phyloP scores from a whole-genome alignment of 2,113 vertebrate species.

The Candoia aspera region DNA sequence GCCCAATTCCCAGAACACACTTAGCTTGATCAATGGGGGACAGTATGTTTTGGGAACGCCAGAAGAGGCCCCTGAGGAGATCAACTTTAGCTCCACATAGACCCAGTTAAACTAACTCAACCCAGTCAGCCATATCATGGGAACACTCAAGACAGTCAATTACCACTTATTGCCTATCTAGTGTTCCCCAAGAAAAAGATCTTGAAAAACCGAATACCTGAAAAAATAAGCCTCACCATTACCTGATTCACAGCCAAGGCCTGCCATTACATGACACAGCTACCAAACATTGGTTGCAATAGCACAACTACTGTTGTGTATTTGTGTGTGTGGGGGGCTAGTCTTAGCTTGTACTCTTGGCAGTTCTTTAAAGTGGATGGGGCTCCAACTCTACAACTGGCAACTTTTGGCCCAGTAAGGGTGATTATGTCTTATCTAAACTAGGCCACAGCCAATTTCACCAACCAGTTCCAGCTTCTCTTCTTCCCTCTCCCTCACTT shows the following conservation, averaged over 20 bases:
- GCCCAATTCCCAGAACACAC: background rate
- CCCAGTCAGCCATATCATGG: background rate
- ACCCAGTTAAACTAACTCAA: background rate
- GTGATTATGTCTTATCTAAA: no score
- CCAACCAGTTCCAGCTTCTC: background rate
- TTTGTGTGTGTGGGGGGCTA: no score
- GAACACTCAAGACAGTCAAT: background rate
- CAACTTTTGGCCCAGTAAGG: no score
- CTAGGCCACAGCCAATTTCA: background rate
- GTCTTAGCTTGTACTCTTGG: background rate
- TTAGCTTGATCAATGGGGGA: background rate
- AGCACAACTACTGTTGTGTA: background rate
- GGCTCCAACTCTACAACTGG: background rate
- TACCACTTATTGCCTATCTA: background rate
- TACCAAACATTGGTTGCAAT: background rate
- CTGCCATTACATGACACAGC: background rate
- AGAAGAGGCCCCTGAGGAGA: background rate
- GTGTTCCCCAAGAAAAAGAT: background rate
- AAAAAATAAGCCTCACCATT: background rate
- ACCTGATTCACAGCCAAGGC: background rate
- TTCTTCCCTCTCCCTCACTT: background rate
- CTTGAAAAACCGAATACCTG: background rate
- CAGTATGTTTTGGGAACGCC: background rate
- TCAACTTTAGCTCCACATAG: background rate
- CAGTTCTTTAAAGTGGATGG: background rate